Evolutionary conservation across 2,113 vertebrate genomes (phyloP), one percentile per base, ranked within the genome.

Genomic region (Gambusia holbrooki): DNA sequence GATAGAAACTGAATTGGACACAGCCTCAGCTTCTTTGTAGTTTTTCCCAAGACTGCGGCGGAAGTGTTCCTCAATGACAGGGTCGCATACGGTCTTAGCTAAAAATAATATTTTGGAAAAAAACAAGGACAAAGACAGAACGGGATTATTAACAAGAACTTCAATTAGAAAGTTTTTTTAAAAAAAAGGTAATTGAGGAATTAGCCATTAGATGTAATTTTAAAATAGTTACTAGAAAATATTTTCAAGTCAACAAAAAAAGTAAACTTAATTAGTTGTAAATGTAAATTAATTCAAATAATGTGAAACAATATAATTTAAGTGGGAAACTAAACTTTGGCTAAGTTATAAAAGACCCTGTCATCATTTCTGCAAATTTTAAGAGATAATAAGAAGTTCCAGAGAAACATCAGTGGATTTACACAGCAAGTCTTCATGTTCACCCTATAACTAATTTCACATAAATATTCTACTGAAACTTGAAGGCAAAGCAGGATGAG

Each of bases 1-100:
- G 94, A 99, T 98, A 90, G 98, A 99, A 92, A 99, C 97, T 0
- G 96, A 97, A 93, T 97, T 97, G 69, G 97, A 95, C 64, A 95
- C 96, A 0, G 96, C 95, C 91, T 99, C 98, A 0, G 97, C 94
- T 83, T 99, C 97, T 91, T 96, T 97, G 95, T 99, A 99, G 88
- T 98, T 98, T 94, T 97, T 97, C 71, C 97, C 98, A 3, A 99
- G 95, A 94, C 98, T 99, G 79, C 98, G 94, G 42, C 98, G 98
- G 93, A 99, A 99, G 89, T 99, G 98, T 88, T 99, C 98, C 77
- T 99, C 98, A 76, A 99, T 98, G 92, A 99, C 97, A 0, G 97
- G 97, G 86, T 99, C 98, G 0, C 97, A 98, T 10, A 95, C 92
- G 2, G 96, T 63, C 78, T 94, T 93, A 2, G 95, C 96, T 97